Percentiles rank a stretch among this genome's conserved stretches.
These are phyloP conservation scores for Psettodes erumei DNA, from an alignment of 2,113 vertebrate species.

Conservation along the genomic window DNA sequence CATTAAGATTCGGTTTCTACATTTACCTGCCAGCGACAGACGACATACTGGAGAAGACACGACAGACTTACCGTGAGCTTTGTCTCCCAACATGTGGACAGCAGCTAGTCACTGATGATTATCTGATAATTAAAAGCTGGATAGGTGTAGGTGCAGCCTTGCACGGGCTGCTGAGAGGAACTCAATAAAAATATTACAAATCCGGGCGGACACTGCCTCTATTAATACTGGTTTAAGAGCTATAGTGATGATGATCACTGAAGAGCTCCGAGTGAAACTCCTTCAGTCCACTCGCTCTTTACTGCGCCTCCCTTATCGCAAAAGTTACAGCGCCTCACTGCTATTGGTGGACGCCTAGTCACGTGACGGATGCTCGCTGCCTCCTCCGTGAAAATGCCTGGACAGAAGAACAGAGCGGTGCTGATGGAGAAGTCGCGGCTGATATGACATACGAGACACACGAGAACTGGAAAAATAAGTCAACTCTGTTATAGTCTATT, in stretches of 20 bases:
- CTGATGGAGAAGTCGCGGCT: conserved; percentile 7
- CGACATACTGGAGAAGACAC: neutral
- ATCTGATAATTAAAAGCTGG: conserved; percentile 33
- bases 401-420: conserved; percentile 28
- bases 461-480: neutral
- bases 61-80: conserved; percentile 75
- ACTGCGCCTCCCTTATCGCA: conserved; percentile 64
- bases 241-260: conserved; percentile 29
- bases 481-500: neutral
- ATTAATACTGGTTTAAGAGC: neutral
- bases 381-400: conserved; percentile 48
- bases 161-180: conserved; percentile 44
- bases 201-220: conserved; percentile 18
- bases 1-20: neutral
- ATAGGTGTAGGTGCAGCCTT: conserved; percentile 48
- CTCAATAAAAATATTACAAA: neutral
- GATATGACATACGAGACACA: neutral
- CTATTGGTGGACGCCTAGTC: conserved; percentile 71
- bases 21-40: neutral
- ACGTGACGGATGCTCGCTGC: conserved; percentile 70
- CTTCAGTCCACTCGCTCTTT: conserved; percentile 50
- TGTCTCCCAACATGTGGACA: conserved; percentile 78
- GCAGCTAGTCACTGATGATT: conserved; percentile 42
- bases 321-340: conserved; percentile 31
- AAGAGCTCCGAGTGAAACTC: conserved; percentile 63